These are phyloP conservation scores for Galeopterus variegatus DNA, from an alignment of 2,113 vertebrate genomes.

Conservation along the genomic window DNA sequence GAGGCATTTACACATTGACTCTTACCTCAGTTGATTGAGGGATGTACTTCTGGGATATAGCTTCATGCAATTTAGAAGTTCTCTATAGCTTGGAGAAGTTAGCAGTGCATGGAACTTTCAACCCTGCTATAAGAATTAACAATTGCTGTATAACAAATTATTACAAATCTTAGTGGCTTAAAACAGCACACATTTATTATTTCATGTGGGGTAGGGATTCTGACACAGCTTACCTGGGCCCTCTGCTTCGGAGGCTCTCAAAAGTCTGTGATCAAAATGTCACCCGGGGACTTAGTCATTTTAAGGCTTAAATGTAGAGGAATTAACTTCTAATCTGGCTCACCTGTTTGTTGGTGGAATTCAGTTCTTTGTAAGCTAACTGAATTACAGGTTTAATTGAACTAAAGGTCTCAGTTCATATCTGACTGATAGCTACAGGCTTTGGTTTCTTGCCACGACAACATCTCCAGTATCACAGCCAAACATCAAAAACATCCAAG, in stretches of 20 bases:
- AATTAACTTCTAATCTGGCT: neutral
- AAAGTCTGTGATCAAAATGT: neutral
- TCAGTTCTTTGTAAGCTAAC: neutral
- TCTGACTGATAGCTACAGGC: neutral
- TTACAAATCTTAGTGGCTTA: neutral
- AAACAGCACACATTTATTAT: neutral
- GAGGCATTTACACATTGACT: neutral
- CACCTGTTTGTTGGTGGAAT: neutral
- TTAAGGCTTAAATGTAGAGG: neutral
- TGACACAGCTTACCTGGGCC: neutral
- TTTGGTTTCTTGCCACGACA: neutral
- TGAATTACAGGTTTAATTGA: neutral
- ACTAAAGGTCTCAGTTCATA: neutral
- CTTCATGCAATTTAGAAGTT: neutral
- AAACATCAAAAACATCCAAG: neutral
- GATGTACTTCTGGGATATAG: neutral
- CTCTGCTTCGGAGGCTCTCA: neutral
- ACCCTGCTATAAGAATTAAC: neutral
- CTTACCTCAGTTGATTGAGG: neutral
- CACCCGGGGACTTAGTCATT: neutral
- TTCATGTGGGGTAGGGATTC: neutral
- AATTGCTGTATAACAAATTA: neutral
- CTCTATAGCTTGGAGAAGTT: neutral
- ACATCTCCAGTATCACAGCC: neutral
- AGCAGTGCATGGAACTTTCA: neutral